Base-by-base conservation (phyloP, 2,797 vertebrate species). In the Syngnathus rostellatus region DNA sequence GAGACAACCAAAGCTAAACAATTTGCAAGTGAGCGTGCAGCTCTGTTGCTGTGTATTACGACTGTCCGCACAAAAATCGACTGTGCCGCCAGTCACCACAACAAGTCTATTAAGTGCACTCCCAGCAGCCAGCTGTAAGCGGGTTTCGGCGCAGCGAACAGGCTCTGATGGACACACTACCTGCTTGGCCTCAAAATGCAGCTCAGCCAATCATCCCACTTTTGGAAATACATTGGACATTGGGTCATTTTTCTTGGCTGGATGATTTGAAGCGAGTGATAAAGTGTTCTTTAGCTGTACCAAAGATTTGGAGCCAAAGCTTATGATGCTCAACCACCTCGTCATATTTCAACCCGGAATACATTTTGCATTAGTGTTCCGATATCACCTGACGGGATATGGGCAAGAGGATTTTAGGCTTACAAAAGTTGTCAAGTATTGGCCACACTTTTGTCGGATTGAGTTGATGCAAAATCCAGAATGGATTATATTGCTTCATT, bases 81-180 rank as follows among this genome's bases (percentile, higher is more conserved):
- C 53, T 38, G 39, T 71, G 23, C 53, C 5, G 37, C n/a, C n/a
- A 46, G 57, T 74, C 38, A 48, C 51, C 19, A 2, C 43, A 67
- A 41, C 65, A 25, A 67, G 58, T 51, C 37, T 19, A 70, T 75
- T 23, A 71, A 72, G 23, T 45, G 50, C 9, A 21, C 66, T 72
- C 71, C 51, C 59, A 71, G 69, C 65, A 54, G 39, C 62, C 65
- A 54, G 39, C 62, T 66, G 39, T 62, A 58, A 72, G 48, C 46
- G 53, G 19, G 55, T 3, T 9, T 31, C 25, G 7, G 39, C 23
- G 59, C 59, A 0, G 66, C 37, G 63, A 75, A 60, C 25, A 63
- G 54, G 37, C 51, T 62, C 17, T 12, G 59, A 65, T 66, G 55
- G 65, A 62, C 48, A 71, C 37, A 45, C 50, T 25, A 62, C 12